Percentiles rank a stretch among this genome's conserved stretches.
Conservation (phyloP, 2,888 invertebrate species). For the Macroteleia sp. region DNA sequence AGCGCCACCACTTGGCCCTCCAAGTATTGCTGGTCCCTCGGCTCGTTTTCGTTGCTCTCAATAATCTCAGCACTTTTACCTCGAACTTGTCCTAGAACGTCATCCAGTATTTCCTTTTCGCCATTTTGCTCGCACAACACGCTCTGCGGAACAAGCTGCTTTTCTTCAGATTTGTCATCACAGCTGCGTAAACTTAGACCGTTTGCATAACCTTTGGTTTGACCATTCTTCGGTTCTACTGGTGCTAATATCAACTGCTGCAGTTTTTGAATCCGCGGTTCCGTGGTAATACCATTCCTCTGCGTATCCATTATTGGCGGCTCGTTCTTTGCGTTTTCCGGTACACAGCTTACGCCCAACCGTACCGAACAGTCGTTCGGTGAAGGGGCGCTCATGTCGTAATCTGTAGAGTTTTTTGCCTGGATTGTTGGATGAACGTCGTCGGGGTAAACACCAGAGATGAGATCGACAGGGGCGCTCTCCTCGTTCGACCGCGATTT, state of each 20-base stretch:
- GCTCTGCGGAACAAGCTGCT: conserved; percentile 26
- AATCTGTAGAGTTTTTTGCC: conserved; percentile 27
- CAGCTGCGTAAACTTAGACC: conserved; percentile 11
- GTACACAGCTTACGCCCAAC: not conserved
- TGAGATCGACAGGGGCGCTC: too few species aligned
- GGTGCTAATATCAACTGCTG: conserved; percentile 20
- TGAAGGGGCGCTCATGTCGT: not conserved
- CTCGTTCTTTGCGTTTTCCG: too few species aligned
- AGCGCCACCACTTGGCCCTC: conserved; percentile 24
- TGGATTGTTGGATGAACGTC: not conserved
- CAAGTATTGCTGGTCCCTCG: conserved; percentile 19
- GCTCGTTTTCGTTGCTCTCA: conserved; percentile 24
- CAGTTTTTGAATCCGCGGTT: conserved; percentile 36
- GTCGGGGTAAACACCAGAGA: not conserved
- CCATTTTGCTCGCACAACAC: conserved; percentile 41
- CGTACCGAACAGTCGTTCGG: conserved; percentile 21
- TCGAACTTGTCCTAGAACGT: not conserved
- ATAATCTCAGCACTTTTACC: not conserved
- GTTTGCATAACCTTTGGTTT: conserved; percentile 17
- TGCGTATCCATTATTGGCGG: too few species aligned
- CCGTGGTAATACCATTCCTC: not conserved
- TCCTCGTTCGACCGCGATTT: too few species aligned
- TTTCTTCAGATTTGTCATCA: conserved; percentile 14
- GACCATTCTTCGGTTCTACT: conserved; percentile 26
- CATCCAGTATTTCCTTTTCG: conserved; percentile 19